Evolutionary conservation across 2,797 vertebrate genomes (phyloP).

Genomic region (Clarias fuscus): DNA sequence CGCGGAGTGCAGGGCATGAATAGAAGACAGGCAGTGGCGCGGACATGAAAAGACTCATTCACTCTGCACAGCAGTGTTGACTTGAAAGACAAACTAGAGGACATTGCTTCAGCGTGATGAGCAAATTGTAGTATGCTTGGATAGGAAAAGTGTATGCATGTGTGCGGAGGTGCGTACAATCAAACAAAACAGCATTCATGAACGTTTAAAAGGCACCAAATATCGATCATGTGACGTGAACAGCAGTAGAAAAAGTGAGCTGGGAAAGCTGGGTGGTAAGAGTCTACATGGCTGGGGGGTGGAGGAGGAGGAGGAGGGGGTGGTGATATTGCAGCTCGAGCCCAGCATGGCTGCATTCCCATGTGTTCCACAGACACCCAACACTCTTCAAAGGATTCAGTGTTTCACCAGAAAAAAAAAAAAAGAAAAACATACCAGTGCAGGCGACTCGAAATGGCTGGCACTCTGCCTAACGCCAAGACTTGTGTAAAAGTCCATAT

Average conservation of each 20-base stretch:
- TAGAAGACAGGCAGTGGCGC: conserved; percentile 19
- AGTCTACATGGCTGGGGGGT: conserved; percentile 59
- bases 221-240: not conserved
- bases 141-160: conserved; percentile 14
- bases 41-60: conserved; percentile 27
- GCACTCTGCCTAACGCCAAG: conserved; percentile 25
- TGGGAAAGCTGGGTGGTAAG: conserved; percentile 1
- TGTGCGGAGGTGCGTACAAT: not conserved
- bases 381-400: conserved; percentile 61
- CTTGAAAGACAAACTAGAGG: not conserved
- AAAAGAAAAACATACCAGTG: conserved; percentile 46
- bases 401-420: conserved; percentile 34
- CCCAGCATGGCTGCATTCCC: conserved; percentile 58
- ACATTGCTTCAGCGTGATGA: not conserved
- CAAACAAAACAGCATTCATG: not conserved
- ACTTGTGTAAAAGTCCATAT: conserved; percentile 20
- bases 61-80: conserved; percentile 2
- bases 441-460: conserved; percentile 15
- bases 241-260: not conserved
- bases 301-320: conserved; percentile 33
- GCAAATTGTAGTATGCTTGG: not conserved
- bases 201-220: not conserved
- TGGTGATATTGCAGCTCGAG: conserved; percentile 57
- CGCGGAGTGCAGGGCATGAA: conserved; percentile 9
- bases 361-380: conserved; percentile 63